Conservation (phyloP, 2,888 invertebrate species). For the Dermolepida albohirtum region DNA sequence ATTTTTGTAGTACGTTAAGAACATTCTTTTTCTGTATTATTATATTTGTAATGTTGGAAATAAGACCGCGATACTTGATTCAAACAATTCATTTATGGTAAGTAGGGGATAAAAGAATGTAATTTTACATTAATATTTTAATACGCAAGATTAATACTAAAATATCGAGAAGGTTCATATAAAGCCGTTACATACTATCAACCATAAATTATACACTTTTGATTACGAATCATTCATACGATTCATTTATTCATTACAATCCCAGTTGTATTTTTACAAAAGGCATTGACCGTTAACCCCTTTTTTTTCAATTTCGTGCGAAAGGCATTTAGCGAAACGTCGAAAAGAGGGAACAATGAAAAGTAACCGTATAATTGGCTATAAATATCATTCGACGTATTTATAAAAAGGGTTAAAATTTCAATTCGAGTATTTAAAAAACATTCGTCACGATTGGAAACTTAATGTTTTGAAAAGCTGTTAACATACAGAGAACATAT, state of each 20-base stretch:
- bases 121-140: too few species aligned
- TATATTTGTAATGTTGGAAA: too few species aligned
- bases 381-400: slow-evolving; percentile 48
- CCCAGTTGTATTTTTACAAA: slow-evolving; percentile 7
- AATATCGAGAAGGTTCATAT: too few species aligned
- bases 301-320: slow-evolving; percentile 18
- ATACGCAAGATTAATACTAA: too few species aligned
- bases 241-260: slow-evolving; percentile 30
- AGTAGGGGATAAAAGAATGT: too few species aligned
- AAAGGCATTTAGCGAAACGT: slow-evolving; percentile 6
- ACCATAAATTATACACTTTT: slow-evolving; percentile 23
- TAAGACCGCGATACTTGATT: too few species aligned
- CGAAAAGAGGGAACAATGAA: slow-evolving; percentile 30
- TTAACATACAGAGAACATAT: slow-evolving; percentile 13
- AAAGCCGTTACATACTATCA: background rate
- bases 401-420: slow-evolving; percentile 41
- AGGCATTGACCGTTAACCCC: slow-evolving; percentile 16
- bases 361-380: slow-evolving; percentile 38
- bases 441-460: slow-evolving; percentile 44
- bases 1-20: too few species aligned
- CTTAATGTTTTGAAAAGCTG: slow-evolving; percentile 42
- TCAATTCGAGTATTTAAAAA: slow-evolving; percentile 38
- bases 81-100: too few species aligned
- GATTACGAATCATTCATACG: slow-evolving; percentile 1
- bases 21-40: too few species aligned